Base-by-base conservation (phyloP, 1,140 invertebrate genomes). In the Conus betulinus region DNA sequence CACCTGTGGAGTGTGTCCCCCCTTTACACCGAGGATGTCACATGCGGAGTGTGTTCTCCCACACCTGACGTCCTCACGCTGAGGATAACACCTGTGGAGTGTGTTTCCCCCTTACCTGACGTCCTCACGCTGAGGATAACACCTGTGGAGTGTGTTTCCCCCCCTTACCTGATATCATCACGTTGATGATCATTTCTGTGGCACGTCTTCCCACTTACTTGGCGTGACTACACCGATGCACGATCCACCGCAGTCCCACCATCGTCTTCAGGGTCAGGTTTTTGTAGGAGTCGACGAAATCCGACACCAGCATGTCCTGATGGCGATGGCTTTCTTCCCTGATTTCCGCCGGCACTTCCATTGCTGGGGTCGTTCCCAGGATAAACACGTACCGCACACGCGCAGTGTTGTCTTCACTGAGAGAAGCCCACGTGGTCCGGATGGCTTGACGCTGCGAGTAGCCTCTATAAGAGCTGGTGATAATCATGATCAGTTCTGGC, bases 231-330 rank as follows among this genome's bases (percentile, higher is more conserved):
- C 85, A 86, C 23, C 51, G 52, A 13, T 20, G 23, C 1, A 67
- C 20, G 15, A 76, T 53, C 71, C 71, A 86, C 10, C 13, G 67
- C 6, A 86, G n/a, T 5, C 85, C 67, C 27, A 53, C 51, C 39
- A 86, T 11, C 23, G 85, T 86, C 71, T 86, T 86, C 5, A 76
- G 25, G 23, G 85, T 86, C 25, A 86, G 85, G 85, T 86, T 86
- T 10, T 8, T n/a, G 51, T 86, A 86, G 27, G 13, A 13, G 39
- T 86, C 85, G 67, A 74, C 52, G 85, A 86, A 86, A 63, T 86
- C 71, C 27, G 63, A 63, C 63, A 86, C 71, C 25, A 86, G 13
- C 5, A 86, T 51, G 71, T 86, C 85, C 17, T 52, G 27, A 51
- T 52, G 76, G 4, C n/a, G 17, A 3, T 15, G 6, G 52, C 85